Evolutionary conservation across 2,797 vertebrate species (phyloP).

Genomic region (Micromesistius poutassou): DNA sequence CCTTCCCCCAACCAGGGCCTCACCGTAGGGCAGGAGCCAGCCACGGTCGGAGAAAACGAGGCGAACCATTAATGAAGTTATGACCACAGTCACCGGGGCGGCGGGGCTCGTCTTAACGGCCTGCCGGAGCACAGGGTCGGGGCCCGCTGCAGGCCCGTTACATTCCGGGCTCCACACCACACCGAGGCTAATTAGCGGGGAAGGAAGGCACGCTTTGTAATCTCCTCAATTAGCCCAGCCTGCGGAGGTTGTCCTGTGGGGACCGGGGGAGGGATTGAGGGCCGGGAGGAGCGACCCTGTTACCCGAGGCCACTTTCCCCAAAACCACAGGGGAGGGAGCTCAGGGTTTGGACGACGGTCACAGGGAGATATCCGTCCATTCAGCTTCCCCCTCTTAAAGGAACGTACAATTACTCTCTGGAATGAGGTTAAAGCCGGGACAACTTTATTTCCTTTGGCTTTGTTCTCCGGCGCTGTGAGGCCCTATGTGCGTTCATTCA

Average conservation of each 20-base stretch:
- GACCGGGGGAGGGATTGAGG: conserved; percentile 44
- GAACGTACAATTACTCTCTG: conserved; percentile 2
- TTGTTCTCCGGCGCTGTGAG: background rate
- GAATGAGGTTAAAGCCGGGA: conserved; percentile 20
- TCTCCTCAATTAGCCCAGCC: conserved; percentile 61
- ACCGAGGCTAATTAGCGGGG: conserved; percentile 59
- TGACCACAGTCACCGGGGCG: conserved; percentile 49
- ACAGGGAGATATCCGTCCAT: conserved; percentile 14
- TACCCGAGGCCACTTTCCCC: conserved; percentile 27
- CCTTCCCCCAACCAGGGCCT: background rate
- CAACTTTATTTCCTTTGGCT: background rate
- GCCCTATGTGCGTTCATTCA: background rate
- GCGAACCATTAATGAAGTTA: conserved; percentile 65
- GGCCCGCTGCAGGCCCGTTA: conserved; percentile 54
- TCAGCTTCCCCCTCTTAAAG: background rate
- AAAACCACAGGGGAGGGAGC: conserved; percentile 27
- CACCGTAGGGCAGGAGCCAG: conserved; percentile 13
- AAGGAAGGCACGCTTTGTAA: conserved; percentile 55
- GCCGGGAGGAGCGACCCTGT: conserved; percentile 23
- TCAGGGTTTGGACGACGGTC: conserved; percentile 16
- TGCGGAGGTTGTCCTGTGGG: conserved; percentile 49
- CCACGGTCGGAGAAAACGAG: conserved; percentile 51
- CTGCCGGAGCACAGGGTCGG: conserved; percentile 41
- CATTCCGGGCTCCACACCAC: conserved; percentile 40
- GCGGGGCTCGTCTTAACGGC: conserved; percentile 55